Conservation (phyloP, 2,113 vertebrate species). For the Caretta caretta region DNA sequence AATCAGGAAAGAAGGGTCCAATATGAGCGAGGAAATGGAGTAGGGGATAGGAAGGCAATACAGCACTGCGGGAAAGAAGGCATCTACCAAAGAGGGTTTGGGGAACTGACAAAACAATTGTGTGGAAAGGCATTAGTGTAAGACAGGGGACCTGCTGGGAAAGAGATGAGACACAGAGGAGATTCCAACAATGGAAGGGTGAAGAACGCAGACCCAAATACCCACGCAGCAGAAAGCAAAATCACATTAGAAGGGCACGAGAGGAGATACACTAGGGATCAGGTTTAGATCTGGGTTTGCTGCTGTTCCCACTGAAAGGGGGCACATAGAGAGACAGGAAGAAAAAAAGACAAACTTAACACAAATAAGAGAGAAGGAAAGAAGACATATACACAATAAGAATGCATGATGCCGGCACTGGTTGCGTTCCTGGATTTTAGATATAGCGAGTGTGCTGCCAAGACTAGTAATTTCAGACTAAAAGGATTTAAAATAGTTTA, state of each 20-base stretch:
- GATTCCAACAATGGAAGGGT: neutral
- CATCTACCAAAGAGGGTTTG: neutral
- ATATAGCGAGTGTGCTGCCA: neutral
- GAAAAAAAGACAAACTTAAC: neutral
- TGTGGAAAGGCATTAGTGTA: neutral
- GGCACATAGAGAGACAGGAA: neutral
- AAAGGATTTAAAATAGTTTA: slow-evolving; percentile 13
- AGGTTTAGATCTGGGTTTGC: neutral
- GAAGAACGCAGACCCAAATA: neutral
- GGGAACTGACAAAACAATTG: neutral
- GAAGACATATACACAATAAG: neutral
- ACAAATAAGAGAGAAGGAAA: slow-evolving; percentile 2
- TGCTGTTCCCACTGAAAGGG: neutral
- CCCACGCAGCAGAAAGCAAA: neutral
- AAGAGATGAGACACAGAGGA: neutral
- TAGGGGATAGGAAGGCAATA: neutral
- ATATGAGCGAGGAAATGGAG: neutral
- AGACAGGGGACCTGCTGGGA: neutral
- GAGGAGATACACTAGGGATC: neutral
- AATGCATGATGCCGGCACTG: neutral
- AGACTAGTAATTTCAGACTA: neutral
- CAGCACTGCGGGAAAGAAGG: neutral
- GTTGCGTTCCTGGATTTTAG: neutral
- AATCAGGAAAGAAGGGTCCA: neutral
- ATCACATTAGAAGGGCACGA: neutral